Evolutionary conservation across 1,140 invertebrate species (phyloP), one percentile per base, ranked within the genome.

Genomic region (Lepidurus couesii): DNA sequence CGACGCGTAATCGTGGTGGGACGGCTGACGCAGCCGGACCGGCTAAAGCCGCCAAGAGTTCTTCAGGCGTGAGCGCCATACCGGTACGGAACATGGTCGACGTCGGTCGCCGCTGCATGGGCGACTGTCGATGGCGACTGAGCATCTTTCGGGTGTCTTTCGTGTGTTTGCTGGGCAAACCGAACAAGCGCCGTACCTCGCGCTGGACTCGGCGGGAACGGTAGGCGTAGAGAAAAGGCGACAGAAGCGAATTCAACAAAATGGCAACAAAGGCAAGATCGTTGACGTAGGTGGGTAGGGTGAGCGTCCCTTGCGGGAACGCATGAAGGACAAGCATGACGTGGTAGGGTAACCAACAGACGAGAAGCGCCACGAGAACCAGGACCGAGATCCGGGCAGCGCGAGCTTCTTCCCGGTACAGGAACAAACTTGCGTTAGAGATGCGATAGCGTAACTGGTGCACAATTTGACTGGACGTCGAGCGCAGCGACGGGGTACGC

Each of bases 341-440:
- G 0, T 89, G 88, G 82, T 89, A 91, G 0, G 92, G 92, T 42
- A 91, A 85, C 86, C 91, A 92, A 79, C 89, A 93, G 42, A 88
- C 88, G 78, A 89, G 86, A 43, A 92, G 90, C 87, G 93, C 91
- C 4, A 93, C 88, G 43, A 90, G 88, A 2, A 90, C 89, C 80
- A 93, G 82, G 43, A 91, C 89, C 81, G 92, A 93, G 74, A 94
- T 91, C 77, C 92, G 89, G 5, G 92, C 93, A 0, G 93, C 92
- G 79, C 93, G 87, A 44, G 92, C 91, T 84, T 94, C 93, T 84
- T 94, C 92, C 26, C 92, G 87, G 83, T 93, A 93, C 78, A 90
- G 88, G 84, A 94, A 94, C 78, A 93, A 85, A n/a, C 91, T 92
- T 11, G 92, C 93, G 83, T 94, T 94, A 78, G 92, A 93, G 73